Evolutionary conservation across 2,113 vertebrate species (phyloP).

Genomic region (Istiophorus platypterus): DNA sequence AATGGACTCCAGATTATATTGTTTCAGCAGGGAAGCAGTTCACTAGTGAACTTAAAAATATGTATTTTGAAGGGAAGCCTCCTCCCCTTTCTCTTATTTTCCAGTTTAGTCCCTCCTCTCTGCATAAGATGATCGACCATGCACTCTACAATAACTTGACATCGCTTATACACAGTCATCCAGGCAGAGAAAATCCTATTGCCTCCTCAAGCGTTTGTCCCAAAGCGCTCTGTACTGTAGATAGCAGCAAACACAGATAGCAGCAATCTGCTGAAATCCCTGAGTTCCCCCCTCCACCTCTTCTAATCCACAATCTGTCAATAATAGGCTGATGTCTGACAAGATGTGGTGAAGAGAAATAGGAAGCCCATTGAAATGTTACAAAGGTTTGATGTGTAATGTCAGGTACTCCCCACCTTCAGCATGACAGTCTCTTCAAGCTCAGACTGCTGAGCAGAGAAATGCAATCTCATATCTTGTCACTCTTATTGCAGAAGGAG

Average conservation of each 20-base stretch:
- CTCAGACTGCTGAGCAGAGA: conserved; percentile 57
- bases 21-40: not conserved
- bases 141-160: conserved; percentile 61
- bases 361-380: conserved; percentile 75
- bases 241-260: conserved; percentile 71
- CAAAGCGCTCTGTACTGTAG: conserved; percentile 51
- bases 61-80: not conserved
- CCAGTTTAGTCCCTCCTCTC: conserved; percentile 20
- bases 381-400: conserved; percentile 75
- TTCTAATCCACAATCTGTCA: conserved; percentile 80
- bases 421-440: conserved; percentile 74
- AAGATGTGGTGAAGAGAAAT: conserved; percentile 69
- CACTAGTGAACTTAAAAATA: not conserved
- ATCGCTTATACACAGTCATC: conserved; percentile 65
- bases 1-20: not conserved
- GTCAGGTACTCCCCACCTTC: conserved; percentile 67
- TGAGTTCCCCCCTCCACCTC: conserved; percentile 44
- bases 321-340: conserved; percentile 73
- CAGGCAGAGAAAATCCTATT: conserved; percentile 74
- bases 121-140: conserved; percentile 10
- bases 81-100: conserved; percentile 8
- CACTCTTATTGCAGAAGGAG: conserved; percentile 61
- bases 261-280: conserved; percentile 67
- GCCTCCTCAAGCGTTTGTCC: conserved; percentile 70
- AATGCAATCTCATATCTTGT: conserved; percentile 82